phyloP scores from a whole-genome alignment of 2,888 invertebrate genomes.

The Leucozona laternaria region DNA sequence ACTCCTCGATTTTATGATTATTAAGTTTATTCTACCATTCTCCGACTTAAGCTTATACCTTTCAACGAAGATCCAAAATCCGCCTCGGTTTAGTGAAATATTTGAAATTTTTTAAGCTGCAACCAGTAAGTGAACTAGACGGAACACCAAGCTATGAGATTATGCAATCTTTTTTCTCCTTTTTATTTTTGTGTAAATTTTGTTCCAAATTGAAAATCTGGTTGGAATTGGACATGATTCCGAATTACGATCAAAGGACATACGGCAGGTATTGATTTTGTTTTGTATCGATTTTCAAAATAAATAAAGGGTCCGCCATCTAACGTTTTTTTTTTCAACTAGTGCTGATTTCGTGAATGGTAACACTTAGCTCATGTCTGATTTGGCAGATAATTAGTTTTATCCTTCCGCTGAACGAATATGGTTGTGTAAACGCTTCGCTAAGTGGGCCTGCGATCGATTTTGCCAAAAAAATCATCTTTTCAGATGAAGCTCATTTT shows the following conservation, averaged over 20 bases:
- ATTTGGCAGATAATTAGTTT: too few relatives aligned
- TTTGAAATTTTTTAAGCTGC: conserved; percentile 34
- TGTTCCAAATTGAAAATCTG: conserved; percentile 19
- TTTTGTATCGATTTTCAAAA: neutral
- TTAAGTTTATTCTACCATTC: conserved; percentile 48
- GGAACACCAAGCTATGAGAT: conserved; percentile 21
- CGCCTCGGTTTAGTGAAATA: conserved; percentile 6
- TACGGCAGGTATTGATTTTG: neutral
- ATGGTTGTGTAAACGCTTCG: too few relatives aligned
- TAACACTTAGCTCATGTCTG: too few relatives aligned
- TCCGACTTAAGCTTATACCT: neutral
- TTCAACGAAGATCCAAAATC: neutral
- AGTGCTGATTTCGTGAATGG: too few relatives aligned
- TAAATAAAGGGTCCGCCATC: too few relatives aligned
- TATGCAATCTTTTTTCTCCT: conserved; percentile 8
- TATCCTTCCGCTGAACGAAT: too few relatives aligned
- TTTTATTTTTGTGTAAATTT: neutral
- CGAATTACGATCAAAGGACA: neutral
- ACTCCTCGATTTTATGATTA: conserved; percentile 63
- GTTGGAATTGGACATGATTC: conserved; percentile 39
- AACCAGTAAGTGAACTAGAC: neutral
- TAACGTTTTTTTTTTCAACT: too few relatives aligned
- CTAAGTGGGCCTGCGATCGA: too few relatives aligned
- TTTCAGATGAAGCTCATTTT: too few relatives aligned
- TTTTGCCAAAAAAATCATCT: too few relatives aligned